Percentiles rank a stretch among this genome's conserved stretches.
Conservation (phyloP, 1,140 invertebrate genomes). For the Arctopsyche grandis region DNA sequence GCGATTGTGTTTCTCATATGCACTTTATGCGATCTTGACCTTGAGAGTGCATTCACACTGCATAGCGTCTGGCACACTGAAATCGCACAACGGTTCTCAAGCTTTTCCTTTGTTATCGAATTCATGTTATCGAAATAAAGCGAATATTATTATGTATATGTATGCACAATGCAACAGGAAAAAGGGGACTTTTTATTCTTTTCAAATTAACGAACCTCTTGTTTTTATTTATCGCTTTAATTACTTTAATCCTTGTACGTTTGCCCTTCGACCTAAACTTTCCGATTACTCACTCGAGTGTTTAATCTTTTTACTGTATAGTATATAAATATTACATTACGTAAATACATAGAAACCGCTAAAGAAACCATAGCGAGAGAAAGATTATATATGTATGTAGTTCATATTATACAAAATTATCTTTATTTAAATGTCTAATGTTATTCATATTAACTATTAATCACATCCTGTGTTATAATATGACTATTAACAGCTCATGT, state of each 20-base stretch:
- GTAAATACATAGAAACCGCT: too few relatives aligned
- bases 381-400: neutral
- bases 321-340: too few relatives aligned
- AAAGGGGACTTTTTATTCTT: too few relatives aligned
- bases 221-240: neutral
- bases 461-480: neutral
- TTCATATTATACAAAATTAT: neutral
- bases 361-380: neutral
- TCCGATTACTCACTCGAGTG: neutral
- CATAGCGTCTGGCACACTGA: conserved; percentile 42
- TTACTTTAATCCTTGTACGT: neutral
- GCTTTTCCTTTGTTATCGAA: neutral
- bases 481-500: too few relatives aligned
- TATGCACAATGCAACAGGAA: too few relatives aligned
- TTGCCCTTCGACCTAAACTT: neutral
- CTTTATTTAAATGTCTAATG: neutral
- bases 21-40: conserved; percentile 40
- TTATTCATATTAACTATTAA: neutral
- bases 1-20: conserved; percentile 7
- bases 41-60: conserved; percentile 40
- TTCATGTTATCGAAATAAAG: too few relatives aligned
- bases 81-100: conserved; percentile 2
- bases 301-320: neutral
- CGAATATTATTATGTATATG: too few relatives aligned
- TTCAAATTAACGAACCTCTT: neutral